A percentile compares a stretch with the other conserved stretches of the same genome.
phyloP scores from a whole-genome alignment of 2,113 vertebrate genomes.

The Petaurus breviceps region DNA sequence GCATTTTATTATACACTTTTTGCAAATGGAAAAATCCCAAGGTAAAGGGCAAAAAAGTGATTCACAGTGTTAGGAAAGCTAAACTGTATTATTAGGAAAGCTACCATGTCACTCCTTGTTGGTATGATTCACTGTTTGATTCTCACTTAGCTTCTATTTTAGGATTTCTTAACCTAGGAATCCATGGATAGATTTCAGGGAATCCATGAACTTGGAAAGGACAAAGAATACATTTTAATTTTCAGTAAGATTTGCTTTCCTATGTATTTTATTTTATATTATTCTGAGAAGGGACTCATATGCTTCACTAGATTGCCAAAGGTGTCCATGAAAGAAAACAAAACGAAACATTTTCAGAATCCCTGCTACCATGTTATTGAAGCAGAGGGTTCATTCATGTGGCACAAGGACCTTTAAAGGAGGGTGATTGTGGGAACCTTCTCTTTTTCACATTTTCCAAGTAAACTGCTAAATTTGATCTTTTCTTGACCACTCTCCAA shows the following conservation, averaged over 20 bases:
- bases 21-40: not conserved
- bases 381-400: not conserved
- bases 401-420: not conserved
- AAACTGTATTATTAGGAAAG: not conserved
- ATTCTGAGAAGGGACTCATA: not conserved
- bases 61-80: not conserved
- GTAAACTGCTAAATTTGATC: not conserved
- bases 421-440: not conserved
- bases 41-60: not conserved
- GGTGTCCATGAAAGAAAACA: too few species aligned
- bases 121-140: not conserved
- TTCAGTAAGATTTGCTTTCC: not conserved
- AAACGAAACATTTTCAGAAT: not conserved
- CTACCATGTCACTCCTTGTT: not conserved
- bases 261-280: not conserved
- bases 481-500: not conserved
- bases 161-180: not conserved
- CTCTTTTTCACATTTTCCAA: not conserved
- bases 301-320: not conserved
- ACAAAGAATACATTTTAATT: not conserved
- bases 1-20: not conserved
- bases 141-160: not conserved
- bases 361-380: not conserved
- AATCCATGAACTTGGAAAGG: not conserved
- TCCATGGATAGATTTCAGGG: not conserved